These are phyloP conservation scores for Stictonetta naevosa DNA, from an alignment of 2,113 vertebrate species.

Conservation along the genomic window DNA sequence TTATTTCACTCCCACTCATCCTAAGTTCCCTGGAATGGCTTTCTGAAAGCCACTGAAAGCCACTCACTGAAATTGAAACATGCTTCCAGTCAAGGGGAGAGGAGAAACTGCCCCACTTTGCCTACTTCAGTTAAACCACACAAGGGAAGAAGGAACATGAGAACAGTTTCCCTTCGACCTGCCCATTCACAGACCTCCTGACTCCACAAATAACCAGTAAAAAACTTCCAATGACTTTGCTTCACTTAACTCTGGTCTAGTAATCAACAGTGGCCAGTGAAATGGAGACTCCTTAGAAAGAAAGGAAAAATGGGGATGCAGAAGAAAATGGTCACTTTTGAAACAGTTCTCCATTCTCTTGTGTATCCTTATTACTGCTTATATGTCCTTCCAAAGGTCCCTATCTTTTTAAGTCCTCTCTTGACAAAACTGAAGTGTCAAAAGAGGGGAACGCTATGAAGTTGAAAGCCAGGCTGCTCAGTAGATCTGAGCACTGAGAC, in stretches of 20 bases:
- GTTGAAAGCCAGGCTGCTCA: not conserved
- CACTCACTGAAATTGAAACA: not conserved
- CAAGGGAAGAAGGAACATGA: accelerated
- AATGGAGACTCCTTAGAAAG: not conserved
- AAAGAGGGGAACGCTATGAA: not conserved
- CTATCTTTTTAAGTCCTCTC: not conserved
- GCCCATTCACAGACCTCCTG: not conserved
- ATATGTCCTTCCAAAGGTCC: accelerated
- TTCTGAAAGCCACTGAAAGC: too few species aligned
- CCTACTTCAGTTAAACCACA: not conserved
- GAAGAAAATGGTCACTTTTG: not conserved
- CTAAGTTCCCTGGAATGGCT: not conserved
- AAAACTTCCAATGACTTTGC: not conserved
- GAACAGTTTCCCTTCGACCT: not conserved
- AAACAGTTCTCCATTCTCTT: not conserved
- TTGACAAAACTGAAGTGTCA: not conserved
- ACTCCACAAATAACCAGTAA: not conserved
- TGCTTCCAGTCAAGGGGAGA: not conserved
- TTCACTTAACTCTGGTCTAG: not conserved
- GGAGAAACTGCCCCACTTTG: not conserved
- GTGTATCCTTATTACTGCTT: not conserved
- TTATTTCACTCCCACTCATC: conserved; percentile 18
- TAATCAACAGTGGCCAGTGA: not conserved
- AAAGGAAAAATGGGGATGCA: not conserved
- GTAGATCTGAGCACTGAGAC: accelerated